Conservation (phyloP, 1,140 invertebrate genomes). For the Aphelinus atriplicis region DNA sequence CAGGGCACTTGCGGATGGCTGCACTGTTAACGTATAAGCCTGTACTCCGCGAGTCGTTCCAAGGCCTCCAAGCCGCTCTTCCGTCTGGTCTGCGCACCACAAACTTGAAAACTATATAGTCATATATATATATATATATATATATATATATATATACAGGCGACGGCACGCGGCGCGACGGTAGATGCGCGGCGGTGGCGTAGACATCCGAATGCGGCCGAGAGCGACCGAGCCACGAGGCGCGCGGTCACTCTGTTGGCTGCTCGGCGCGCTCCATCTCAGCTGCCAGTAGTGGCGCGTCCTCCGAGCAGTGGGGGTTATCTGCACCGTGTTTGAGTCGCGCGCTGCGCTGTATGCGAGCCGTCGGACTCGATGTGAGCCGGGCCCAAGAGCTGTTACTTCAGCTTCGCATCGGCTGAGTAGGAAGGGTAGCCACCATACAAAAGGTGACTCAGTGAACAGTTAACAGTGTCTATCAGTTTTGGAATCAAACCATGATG, state of each 20-base stretch:
- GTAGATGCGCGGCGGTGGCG: slow-evolving; percentile 30
- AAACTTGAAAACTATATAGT: no score
- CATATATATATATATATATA: background rate
- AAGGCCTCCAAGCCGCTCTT: no score
- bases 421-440: no score
- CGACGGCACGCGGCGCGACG: slow-evolving; percentile 41
- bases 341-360: background rate
- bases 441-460: no score
- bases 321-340: slow-evolving; percentile 25
- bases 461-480: no score
- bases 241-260: slow-evolving; percentile 44
- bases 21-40: no score
- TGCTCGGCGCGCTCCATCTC: slow-evolving; percentile 50
- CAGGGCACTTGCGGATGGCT: no score
- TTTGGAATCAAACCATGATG: no score
- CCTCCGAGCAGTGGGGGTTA: slow-evolving; percentile 54
- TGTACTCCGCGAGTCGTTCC: no score
- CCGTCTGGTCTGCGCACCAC: no score
- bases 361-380: background rate
- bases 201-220: slow-evolving; percentile 34
- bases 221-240: slow-evolving; percentile 43
- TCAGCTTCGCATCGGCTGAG: background rate
- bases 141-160: background rate
- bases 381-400: background rate
- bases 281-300: slow-evolving; percentile 59